Percentiles rank a stretch among this genome's conserved stretches.
phyloP scores from a whole-genome alignment of 2,797 vertebrate genomes.

The Sebastes alutus region DNA sequence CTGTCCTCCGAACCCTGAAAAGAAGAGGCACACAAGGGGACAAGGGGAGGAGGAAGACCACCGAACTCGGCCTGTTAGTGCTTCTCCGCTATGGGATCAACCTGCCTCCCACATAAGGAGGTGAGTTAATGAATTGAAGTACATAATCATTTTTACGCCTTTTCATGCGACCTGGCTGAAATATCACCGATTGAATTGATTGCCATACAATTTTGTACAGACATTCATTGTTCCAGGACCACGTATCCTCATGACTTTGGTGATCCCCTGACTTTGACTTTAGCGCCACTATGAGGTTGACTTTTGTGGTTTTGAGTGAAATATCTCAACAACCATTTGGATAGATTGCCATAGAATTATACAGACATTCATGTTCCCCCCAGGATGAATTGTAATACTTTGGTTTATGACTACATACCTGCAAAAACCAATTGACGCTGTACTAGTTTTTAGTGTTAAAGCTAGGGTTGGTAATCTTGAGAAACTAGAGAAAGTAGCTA shows the following conservation, averaged over 20 bases:
- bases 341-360: too few relatives aligned
- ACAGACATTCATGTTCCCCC: not conserved
- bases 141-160: not conserved
- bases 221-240: too few relatives aligned
- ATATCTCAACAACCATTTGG: too few relatives aligned
- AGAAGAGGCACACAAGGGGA: slow-evolving; percentile 58
- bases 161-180: too few relatives aligned
- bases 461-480: not conserved
- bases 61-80: slow-evolving; percentile 26
- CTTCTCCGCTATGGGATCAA: slow-evolving; percentile 49
- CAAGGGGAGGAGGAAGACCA: slow-evolving; percentile 45
- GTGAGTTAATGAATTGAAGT: slow-evolving; percentile 24
- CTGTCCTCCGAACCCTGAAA: slow-evolving; percentile 84
- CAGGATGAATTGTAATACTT: not conserved
- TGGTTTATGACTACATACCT: not conserved
- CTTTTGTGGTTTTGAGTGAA: too few relatives aligned
- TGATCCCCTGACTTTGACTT: too few relatives aligned
- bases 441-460: not conserved
- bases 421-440: not conserved
- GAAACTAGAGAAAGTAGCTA: too few relatives aligned
- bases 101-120: slow-evolving; percentile 27
- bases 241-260: too few relatives aligned
- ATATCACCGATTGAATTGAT: too few relatives aligned
- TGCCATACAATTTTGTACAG: too few relatives aligned
- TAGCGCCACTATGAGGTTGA: too few relatives aligned